These are phyloP conservation scores for Leucania comma DNA, from an alignment of 2,888 invertebrate genomes.

Conservation along the genomic window DNA sequence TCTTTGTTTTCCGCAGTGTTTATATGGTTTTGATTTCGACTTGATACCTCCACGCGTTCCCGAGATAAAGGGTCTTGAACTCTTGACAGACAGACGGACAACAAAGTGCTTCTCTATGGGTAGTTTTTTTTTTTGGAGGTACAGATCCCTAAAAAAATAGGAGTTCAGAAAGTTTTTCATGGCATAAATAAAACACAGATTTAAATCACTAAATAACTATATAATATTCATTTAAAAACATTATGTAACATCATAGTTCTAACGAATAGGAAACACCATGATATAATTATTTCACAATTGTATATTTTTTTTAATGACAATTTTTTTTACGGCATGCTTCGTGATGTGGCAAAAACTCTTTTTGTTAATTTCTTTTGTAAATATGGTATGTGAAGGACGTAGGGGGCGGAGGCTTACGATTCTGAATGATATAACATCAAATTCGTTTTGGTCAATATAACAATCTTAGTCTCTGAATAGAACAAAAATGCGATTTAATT, in stretches of 20 bases:
- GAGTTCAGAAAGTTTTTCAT: too few species aligned
- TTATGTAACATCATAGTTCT: not conserved
- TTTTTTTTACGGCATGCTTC: not conserved
- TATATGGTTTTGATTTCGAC: too few species aligned
- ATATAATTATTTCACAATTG: not conserved
- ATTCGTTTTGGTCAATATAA: too few species aligned
- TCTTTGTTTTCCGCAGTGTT: too few species aligned
- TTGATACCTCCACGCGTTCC: too few species aligned
- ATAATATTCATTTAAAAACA: conserved; percentile 31
- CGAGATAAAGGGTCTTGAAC: too few species aligned
- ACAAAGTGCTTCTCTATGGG: too few species aligned
- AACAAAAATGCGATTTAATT: too few species aligned
- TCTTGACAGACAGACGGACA: too few species aligned
- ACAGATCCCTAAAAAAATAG: too few species aligned
- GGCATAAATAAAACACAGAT: not conserved
- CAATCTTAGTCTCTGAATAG: too few species aligned
- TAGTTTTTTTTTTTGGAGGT: too few species aligned
- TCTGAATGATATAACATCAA: not conserved
- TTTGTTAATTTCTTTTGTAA: not conserved
- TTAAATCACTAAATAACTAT: conserved; percentile 33
- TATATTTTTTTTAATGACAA: not conserved
- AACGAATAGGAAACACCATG: not conserved
- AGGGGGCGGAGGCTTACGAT: not conserved
- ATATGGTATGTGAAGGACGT: not conserved
- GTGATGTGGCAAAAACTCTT: not conserved